Evolutionary conservation across 2,888 invertebrate genomes (phyloP), one percentile per base, ranked within the genome.

Genomic region (Platycheirus rosarum): DNA sequence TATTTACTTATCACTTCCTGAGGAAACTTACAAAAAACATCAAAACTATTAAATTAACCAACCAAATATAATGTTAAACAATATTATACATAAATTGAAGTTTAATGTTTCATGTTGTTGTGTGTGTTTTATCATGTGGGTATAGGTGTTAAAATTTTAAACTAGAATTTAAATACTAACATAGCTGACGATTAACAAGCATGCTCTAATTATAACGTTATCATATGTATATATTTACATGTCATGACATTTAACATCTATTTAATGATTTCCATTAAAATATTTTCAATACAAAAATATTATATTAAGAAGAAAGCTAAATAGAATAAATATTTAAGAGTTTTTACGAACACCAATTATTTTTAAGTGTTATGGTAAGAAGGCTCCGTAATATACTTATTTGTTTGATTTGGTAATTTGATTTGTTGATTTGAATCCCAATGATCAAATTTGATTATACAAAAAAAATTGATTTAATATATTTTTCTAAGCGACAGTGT

Each of bases 161-260:
- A 23, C 8, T 40, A 37, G 20, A 42, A 29, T 13, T 2, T 14
- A 3, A 7, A 42, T 29, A 55, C 29, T 73, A 14, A 53, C 16
- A 62, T 62, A 62, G 35, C 62, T 79, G n/a, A 73, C 73, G 48
- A 55, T 62, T 20, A 77, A 82, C 66, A 77, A 82, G 68, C 82
- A 82, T 82, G 82, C 82, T 77, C 71, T 82, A 71, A 77, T 77
- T 82, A 63, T 63, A 71, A 42, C 29, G 53, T 62, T 48, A 44
- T 46, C n/a, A 18, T 32, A 23, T 32, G 26, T 32, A 69, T 71
- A 82, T 77, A 77, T 77, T 68, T 68, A 63, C 20, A 66, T 6
- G 3, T 29, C 29, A 62, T 63, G 11, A 76, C 75, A 80, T 51
- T 69, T 37, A 20, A 71, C 57, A 65, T 69, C 75, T 76, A 70